Percentiles rank a stretch among this genome's conserved stretches.
phyloP scores from a whole-genome alignment of 2,888 invertebrate genomes.

The Creontiades dilutus region DNA sequence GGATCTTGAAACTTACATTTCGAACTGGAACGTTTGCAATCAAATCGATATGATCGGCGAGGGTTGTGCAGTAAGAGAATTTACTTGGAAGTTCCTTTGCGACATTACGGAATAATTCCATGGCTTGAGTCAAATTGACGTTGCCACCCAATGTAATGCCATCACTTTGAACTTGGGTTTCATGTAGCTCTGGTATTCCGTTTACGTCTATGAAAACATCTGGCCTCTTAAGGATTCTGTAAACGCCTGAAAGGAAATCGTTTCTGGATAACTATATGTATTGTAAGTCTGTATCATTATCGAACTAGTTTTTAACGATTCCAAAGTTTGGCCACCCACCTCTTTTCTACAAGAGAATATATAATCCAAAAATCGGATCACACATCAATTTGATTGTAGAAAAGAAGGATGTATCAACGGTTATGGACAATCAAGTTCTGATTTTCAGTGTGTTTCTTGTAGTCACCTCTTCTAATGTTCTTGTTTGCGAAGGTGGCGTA shows the following conservation, averaged over 20 bases:
- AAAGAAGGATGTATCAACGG: no score
- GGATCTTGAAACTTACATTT: slow-evolving; percentile 80
- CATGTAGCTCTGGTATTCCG: slow-evolving; percentile 79
- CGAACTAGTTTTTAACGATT: no score
- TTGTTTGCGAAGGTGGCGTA: no score
- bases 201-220: slow-evolving; percentile 80
- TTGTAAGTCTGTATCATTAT: no score
- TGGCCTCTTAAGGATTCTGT: slow-evolving; percentile 78
- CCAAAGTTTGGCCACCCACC: no score
- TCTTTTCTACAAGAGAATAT: no score
- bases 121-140: slow-evolving; percentile 71
- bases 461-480: no score
- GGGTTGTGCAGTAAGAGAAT: slow-evolving; percentile 82
- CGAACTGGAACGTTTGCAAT: slow-evolving; percentile 86
- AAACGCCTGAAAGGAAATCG: slow-evolving; percentile 78
- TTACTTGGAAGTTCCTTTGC: slow-evolving; percentile 78
- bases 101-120: slow-evolving; percentile 69
- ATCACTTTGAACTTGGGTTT: slow-evolving; percentile 77
- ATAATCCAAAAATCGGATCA: no score
- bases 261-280: no score
- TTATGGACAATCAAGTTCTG: no score
- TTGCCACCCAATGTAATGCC: slow-evolving; percentile 76
- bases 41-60: slow-evolving; percentile 84
- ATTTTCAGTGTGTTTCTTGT: no score
- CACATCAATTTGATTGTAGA: no score